Evolutionary conservation across 1,140 invertebrate species (phyloP), one percentile per base, ranked within the genome.

Genomic region (Rhagoletis pomonella): DNA sequence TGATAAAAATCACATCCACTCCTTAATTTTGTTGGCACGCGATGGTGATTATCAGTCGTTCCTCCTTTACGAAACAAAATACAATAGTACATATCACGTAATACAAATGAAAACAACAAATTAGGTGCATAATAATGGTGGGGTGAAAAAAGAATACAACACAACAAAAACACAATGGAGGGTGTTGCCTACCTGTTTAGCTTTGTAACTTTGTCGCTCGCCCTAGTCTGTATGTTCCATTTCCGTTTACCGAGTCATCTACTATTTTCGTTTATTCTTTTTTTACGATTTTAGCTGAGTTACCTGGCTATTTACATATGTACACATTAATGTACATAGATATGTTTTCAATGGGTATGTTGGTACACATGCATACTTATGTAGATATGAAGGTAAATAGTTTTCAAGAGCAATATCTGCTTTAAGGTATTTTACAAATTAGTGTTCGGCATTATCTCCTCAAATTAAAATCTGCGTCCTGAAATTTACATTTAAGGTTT

Each of bases 1-100:
- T 92, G 91, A 92, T 92, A 92, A 92, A 92, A 92, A 92, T 92
- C 91, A 92, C 91, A 92, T 91, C 90, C 91, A 92, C 91, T 92
- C 91, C 91, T 90, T 92, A 88, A 92, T 91, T 90, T 92, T 90
- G 89, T 69, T 89, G 89, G 90, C 91, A 92, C 91, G 91, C 91
- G 91, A 92, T 92, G 90, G 90, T 92, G 90, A 92, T 92, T 92
- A 92, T 92, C 91, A 90, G 91, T 92, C 90, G 59, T 87, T 58
- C 47, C 73, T 19, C 47, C 73, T 19, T 81, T n/a, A 12, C 73
- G 19, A 19, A 42, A 14, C 44, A 81, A 9, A 87, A 73, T 73
- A 60, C 42, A 77, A 73, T 17, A 29, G 14, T 62, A 65, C 50
- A 59, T 62, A 42, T 29, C 6, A 39, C n/a, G 39, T 5, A 85